Evolutionary conservation across 2,113 vertebrate genomes (phyloP), one percentile per base, ranked within the genome.

Genomic region (Thryonomys swinderianus): DNA sequence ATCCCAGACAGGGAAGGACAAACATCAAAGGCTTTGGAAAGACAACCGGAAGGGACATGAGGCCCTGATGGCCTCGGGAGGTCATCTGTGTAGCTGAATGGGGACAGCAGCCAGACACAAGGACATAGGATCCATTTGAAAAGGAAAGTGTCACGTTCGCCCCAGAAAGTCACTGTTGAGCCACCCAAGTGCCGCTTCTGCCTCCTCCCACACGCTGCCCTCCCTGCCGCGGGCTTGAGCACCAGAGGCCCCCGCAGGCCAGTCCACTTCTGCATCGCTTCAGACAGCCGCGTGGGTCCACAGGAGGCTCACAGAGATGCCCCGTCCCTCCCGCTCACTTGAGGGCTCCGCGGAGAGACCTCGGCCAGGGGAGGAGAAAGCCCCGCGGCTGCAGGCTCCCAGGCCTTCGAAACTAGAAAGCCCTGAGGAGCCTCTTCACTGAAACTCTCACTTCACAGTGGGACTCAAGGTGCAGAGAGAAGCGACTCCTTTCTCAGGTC

Each of bases 121-220:
- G 94, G 96, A 64, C 96, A 96, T 79, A 61, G 53, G 79, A 73
- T 95, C 59, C 55, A 62, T 97, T 96, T 95, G 91, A 95, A 96
- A 89, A 88, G 81, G 86, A 59, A 32, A 66, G 67, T 83, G 74
- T 89, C 80, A 57, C 94, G 83, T 94, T 96, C 16, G 67, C 83
- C 82, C 88, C 94, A 93, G 96, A 82, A 90, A 96, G 79, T 48
- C 53, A 85, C 62, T 78, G 16, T 40, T 11, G 32, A 88, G 20
- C 62, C 82, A 86, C 61, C 82, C 32, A 64, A 69, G 30, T 42
- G 21, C 73, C 16, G 40, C 64, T 90, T 90, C 85, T 87, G 10
- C 48, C 48, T 51, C 48, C 48, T 51, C 48, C 48, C 48, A 51
- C 48, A 51, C 6, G 48, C 48, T 51, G 93, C 82, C 32, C 9